Evolutionary conservation across 1,140 invertebrate species (phyloP).

Genomic region (Paraescarpia echinospica): DNA sequence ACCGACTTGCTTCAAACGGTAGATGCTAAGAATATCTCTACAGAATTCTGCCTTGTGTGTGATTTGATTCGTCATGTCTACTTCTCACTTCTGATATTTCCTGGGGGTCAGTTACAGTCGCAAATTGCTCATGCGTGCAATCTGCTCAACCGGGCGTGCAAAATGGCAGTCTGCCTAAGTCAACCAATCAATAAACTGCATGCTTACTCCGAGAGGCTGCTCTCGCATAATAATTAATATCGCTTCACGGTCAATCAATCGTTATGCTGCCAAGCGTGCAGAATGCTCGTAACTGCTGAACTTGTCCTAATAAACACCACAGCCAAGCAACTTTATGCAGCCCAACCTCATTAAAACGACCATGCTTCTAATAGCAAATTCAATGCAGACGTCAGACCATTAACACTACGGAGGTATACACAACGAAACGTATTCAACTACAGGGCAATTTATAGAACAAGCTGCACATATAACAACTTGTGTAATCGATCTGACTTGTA

Average conservation of each 20-base stretch:
- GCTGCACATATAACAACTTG: background rate
- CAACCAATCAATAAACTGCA: background rate
- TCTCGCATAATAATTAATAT: constrained; percentile 2
- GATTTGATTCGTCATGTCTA: background rate
- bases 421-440: background rate
- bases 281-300: background rate
- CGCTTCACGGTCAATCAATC: background rate
- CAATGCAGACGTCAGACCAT: background rate
- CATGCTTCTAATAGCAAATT: background rate
- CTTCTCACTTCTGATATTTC: background rate
- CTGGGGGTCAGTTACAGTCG: background rate
- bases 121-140: background rate
- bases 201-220: background rate
- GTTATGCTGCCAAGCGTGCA: background rate
- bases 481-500: background rate
- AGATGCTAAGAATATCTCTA: background rate
- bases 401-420: background rate
- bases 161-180: background rate
- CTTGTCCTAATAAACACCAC: background rate
- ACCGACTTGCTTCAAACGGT: background rate
- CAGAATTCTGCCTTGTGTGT: background rate
- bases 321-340: background rate
- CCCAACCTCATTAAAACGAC: background rate
- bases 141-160: background rate
- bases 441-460: background rate